phyloP scores from a whole-genome alignment of 2,113 vertebrate species.

The Eublepharis macularius region DNA sequence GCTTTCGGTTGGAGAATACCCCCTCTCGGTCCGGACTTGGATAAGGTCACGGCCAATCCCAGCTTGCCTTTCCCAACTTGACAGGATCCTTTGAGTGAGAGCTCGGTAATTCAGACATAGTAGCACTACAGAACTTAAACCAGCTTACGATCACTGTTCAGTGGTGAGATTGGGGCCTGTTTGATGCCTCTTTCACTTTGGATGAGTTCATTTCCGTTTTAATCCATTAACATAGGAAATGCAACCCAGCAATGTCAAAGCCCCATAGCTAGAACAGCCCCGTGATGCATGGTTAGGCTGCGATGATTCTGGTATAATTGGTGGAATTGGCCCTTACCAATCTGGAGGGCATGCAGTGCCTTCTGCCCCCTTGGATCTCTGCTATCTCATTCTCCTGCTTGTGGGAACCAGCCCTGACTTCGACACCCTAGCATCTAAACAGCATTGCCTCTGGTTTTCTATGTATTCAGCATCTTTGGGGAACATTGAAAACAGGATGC shows the following conservation, averaged over 20 bases:
- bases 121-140: neutral
- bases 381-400: no score
- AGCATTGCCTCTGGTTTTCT: neutral
- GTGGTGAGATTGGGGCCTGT: neutral
- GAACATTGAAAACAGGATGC: neutral
- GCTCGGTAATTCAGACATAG: neutral
- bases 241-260: neutral
- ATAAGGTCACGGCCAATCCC: neutral
- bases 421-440: neutral
- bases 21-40: neutral
- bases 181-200: neutral
- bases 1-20: neutral
- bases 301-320: neutral
- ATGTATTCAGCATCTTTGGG: neutral
- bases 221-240: neutral
- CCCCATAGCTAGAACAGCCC: neutral
- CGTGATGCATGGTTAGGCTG: neutral
- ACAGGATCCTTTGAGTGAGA: neutral
- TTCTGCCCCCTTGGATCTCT: no score
- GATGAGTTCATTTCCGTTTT: neutral
- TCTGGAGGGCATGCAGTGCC: no score
- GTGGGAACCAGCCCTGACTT: neutral
- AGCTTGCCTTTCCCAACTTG: neutral
- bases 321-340: no score
- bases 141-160: neutral